A percentile compares a stretch with the other conserved stretches of the same genome.
phyloP scores from a whole-genome alignment of 2,113 vertebrate species.

The Megaceryle maxima region DNA sequence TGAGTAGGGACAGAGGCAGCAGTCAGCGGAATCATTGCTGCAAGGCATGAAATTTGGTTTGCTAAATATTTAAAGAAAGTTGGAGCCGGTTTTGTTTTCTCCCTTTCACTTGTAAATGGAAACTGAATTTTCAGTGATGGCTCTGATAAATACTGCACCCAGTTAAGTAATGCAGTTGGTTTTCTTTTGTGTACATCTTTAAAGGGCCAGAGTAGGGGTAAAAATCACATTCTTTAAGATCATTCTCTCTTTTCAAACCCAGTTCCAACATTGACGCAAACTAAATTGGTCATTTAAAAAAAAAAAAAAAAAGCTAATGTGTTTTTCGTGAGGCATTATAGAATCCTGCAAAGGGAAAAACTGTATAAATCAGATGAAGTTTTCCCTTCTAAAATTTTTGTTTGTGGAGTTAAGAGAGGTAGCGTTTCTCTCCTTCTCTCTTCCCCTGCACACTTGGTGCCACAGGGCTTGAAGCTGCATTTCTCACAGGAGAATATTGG shows the following conservation, averaged over 20 bases:
- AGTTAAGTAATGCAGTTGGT: slow-evolving; percentile 40
- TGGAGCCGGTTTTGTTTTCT: slow-evolving; percentile 55
- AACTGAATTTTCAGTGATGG: slow-evolving; percentile 63
- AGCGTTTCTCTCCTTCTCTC: not conserved
- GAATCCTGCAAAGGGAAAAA: not conserved
- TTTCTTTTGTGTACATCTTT: slow-evolving; percentile 46
- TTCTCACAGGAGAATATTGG: not conserved
- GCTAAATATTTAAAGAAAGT: slow-evolving; percentile 66
- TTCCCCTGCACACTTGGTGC: not conserved
- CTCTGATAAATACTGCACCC: slow-evolving; percentile 60
- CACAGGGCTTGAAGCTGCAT: not conserved
- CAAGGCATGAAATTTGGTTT: slow-evolving; percentile 64
- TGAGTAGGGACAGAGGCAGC: slow-evolving; percentile 25
- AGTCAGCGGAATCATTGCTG: slow-evolving; percentile 22
- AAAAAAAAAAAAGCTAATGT: not conserved
- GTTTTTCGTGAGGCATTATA: not conserved
- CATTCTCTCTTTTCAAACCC: not conserved
- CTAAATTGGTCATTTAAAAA: not conserved
- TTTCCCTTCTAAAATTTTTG: not conserved
- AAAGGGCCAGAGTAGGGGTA: slow-evolving; percentile 3
- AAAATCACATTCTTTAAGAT: slow-evolving; percentile 30
- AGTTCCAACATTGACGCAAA: not conserved
- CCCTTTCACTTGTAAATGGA: slow-evolving; percentile 57
- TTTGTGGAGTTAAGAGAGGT: not conserved
- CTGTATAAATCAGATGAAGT: not conserved